Evolutionary conservation across 1,140 invertebrate species (phyloP).

Genomic region (Drosophila neocordata): DNA sequence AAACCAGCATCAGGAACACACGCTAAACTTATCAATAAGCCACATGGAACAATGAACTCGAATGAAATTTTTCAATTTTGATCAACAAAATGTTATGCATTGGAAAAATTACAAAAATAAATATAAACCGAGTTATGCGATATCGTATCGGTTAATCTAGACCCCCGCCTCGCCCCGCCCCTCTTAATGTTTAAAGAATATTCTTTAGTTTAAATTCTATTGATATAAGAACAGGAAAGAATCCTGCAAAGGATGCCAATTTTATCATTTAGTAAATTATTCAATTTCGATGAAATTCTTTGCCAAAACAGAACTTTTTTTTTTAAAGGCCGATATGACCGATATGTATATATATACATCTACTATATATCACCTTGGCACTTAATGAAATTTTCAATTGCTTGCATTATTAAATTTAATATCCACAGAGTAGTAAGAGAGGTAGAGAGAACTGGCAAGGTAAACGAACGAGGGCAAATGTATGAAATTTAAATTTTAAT

Average conservation of each 20-base stretch:
- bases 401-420: slow-evolving; percentile 78
- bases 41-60: slow-evolving; percentile 31
- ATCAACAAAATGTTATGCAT: neutral
- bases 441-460: neutral
- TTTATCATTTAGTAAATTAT: no score
- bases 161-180: no score
- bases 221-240: no score
- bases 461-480: neutral
- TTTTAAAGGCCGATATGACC: neutral
- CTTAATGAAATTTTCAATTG: slow-evolving; percentile 49
- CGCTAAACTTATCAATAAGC: slow-evolving; percentile 60
- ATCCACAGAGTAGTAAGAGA: slow-evolving; percentile 41
- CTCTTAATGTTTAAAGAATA: no score
- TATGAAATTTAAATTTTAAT: slow-evolving; percentile 78
- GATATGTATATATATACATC: slow-evolving; percentile 24
- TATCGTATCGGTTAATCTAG: no score
- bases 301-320: no score
- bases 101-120: no score
- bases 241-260: no score
- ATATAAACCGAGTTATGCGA: no score
- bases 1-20: slow-evolving; percentile 36
- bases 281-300: neutral
- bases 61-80: slow-evolving; percentile 39
- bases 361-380: slow-evolving; percentile 34
- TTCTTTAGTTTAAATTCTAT: no score